Base-by-base conservation (phyloP, 2,113 vertebrate genomes). In the Zapus hudsonius region DNA sequence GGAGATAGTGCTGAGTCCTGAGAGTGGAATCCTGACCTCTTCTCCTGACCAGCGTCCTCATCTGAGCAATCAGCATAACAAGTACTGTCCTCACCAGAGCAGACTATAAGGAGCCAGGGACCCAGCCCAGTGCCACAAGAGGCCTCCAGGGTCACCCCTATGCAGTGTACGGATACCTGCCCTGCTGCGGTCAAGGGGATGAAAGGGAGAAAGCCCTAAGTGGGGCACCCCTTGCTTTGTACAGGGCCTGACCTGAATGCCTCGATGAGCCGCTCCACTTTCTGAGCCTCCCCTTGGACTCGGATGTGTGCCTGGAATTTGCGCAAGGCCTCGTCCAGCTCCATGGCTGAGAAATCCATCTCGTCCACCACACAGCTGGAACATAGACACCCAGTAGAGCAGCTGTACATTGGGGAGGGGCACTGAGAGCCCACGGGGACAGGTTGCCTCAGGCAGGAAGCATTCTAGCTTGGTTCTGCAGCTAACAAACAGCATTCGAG, bases 301-400 rank as follows among this genome's bases (percentile, higher is more conserved):
- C 99, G 98, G 95, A 99, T 99, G 95, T 99, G 99, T 23, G 99
- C 99, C 97, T 99, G 99, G 97, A 99, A 99, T 97, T 99, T 99
- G 97, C 99, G 98, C 94, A 99, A 98, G 2, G 99, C 99, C 97
- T 99, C 99, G 57, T 99, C 99, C 96, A 99, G 98, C 96, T 99
- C 99, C 99, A 99, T 99, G 57, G 97, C 96, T 0, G 99, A 99
- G 96, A 99, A 99, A 96, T 99, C 99, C 99, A 99, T 99, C 97
- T 99, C 99, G 89, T 99, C 99, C 85, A 99, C 99, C 88, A 99
- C 99, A 40, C 99, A 99, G 96, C 99, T 99, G 97, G 44, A 94
- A 96, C 0, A 97, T 36, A 91, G n/a, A 31, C 4, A 90, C 75
- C 29, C 57, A 5, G 0, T 0, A 12, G 36, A 84, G 66, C 15